These are phyloP conservation scores for Standfussiana lucernea DNA, from an alignment of 2,888 invertebrate species.

Conservation along the genomic window DNA sequence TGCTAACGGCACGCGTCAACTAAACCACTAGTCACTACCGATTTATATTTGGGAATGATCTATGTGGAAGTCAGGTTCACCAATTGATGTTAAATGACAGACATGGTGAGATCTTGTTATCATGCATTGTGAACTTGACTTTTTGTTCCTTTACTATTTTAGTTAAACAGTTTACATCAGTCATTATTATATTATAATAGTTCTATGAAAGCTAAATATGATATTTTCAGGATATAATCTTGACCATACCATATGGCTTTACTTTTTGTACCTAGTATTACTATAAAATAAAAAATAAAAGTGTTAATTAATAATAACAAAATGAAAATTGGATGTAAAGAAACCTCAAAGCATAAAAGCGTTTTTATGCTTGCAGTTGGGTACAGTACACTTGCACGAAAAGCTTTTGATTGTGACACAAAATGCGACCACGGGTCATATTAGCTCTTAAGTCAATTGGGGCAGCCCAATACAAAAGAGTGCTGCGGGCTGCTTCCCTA, in stretches of 20 bases:
- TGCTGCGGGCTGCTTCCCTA: not conserved
- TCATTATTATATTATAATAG: conserved; percentile 24
- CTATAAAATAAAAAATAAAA: conserved; percentile 1
- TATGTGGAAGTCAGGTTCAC: conserved; percentile 7
- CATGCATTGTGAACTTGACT: not conserved
- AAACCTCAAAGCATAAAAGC: not conserved
- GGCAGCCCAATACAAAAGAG: not conserved
- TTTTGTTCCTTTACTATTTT: not conserved
- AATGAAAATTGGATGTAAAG: not conserved
- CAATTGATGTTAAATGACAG: not conserved
- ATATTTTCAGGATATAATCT: conserved; percentile 32
- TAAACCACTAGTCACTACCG: not conserved
- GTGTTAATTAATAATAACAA: not conserved
- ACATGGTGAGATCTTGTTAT: conserved; percentile 1
- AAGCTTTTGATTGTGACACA: not conserved
- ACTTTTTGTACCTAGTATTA: conserved; percentile 30
- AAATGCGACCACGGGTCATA: not conserved
- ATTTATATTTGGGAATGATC: not conserved
- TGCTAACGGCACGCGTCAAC: not conserved
- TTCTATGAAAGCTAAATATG: conserved; percentile 20
- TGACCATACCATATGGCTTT: conserved; percentile 21
- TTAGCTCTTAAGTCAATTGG: not conserved
- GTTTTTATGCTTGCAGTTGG: conserved; percentile 16
- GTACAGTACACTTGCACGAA: conserved; percentile 13
- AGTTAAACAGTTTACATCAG: conserved; percentile 4